phyloP scores from a whole-genome alignment of 2,113 vertebrate species.

The Rattus norvegicus region DNA sequence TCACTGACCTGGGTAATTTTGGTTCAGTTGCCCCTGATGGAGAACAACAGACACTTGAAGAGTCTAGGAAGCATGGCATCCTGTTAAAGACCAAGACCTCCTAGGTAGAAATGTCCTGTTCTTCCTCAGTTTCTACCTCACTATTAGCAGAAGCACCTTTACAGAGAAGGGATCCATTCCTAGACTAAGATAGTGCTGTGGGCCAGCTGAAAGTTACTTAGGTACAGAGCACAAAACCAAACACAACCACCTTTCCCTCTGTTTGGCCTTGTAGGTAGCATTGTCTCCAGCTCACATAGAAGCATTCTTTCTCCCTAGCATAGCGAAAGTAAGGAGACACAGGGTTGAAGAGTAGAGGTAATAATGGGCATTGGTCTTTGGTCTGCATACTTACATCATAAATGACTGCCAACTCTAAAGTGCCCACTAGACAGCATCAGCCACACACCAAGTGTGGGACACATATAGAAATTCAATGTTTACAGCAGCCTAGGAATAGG shows the following conservation, averaged over 20 bases:
- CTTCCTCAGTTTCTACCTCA: background rate
- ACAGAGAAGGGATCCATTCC: background rate
- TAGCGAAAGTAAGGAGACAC: background rate
- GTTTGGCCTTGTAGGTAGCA: background rate
- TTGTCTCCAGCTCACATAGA: background rate
- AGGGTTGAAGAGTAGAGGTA: background rate
- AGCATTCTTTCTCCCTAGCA: background rate
- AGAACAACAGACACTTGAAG: background rate
- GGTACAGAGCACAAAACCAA: conserved; percentile 42
- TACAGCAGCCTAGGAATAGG: background rate
- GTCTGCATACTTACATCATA: background rate
- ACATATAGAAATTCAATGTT: background rate
- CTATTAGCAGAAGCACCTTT: background rate
- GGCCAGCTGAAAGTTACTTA: background rate
- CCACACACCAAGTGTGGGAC: background rate
- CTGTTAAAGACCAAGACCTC: conserved; percentile 8
- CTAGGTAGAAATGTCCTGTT: background rate
- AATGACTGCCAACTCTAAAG: background rate
- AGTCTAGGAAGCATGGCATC: background rate
- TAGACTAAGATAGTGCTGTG: background rate
- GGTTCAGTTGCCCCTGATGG: background rate
- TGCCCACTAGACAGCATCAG: background rate
- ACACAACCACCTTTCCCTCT: background rate
- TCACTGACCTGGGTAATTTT: background rate
- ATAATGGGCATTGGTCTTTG: background rate